phyloP scores from a whole-genome alignment of 2,113 vertebrate species.

The Pachycephala philippinensis region DNA sequence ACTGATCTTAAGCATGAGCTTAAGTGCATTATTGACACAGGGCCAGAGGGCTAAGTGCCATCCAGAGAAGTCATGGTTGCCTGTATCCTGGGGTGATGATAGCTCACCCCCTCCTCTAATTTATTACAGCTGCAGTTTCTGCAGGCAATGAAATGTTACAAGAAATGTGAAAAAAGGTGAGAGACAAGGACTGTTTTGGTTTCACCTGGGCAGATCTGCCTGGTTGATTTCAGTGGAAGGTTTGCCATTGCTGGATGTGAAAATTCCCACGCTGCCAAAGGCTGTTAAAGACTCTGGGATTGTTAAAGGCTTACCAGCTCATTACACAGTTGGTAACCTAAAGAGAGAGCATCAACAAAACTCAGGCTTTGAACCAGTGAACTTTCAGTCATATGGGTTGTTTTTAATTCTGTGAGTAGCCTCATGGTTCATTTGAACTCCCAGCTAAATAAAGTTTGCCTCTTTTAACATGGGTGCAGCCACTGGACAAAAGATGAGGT shows the following conservation, averaged over 20 bases:
- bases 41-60: conserved; percentile 35
- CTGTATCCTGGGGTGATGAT: background rate
- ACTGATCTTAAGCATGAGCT: conserved; percentile 29
- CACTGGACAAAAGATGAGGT: background rate
- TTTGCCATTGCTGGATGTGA: background rate
- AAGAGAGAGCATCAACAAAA: background rate
- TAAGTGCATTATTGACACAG: conserved; percentile 49
- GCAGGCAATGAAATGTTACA: background rate
- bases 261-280: background rate
- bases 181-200: background rate
- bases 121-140: background rate
- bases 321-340: background rate
- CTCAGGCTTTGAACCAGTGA: background rate
- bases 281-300: background rate
- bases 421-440: background rate
- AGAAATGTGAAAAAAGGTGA: background rate
- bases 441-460: background rate
- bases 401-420: background rate
- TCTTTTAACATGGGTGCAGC: background rate
- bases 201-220: background rate
- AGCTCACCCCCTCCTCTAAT: background rate
- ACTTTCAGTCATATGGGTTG: background rate
- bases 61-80: background rate
- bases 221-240: background rate
- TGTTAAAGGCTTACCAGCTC: background rate